phyloP scores from a whole-genome alignment of 2,113 vertebrate genomes.

The Maccullochella peelii region DNA sequence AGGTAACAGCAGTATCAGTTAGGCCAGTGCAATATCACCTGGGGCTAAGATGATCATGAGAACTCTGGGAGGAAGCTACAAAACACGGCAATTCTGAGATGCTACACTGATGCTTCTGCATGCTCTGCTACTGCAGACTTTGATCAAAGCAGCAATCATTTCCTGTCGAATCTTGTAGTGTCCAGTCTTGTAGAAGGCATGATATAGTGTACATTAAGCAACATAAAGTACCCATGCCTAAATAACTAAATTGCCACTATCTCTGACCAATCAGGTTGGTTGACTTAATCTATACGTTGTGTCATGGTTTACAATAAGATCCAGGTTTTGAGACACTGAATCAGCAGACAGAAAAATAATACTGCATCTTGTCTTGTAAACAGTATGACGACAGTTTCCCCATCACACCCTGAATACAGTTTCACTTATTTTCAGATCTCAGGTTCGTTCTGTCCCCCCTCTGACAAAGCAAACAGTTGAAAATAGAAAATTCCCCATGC shows the following conservation, averaged over 20 bases:
- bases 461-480: slow-evolving; percentile 37
- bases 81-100: not conserved
- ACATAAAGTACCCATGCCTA: not conserved
- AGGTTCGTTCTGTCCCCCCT: not conserved
- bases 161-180: not conserved
- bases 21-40: not conserved
- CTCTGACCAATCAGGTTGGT: not conserved
- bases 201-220: not conserved
- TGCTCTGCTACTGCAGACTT: not conserved
- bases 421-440: not conserved
- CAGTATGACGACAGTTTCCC: not conserved
- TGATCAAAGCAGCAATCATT: not conserved
- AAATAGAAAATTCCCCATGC: slow-evolving; percentile 45
- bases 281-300: not conserved
- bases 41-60: not conserved
- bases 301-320: not conserved
- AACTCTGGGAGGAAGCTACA: not conserved
- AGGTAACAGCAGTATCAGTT: not conserved
- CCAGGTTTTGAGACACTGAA: not conserved
- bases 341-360: not conserved
- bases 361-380: not conserved
- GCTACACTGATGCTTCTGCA: not conserved
- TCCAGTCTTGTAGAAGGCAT: not conserved
- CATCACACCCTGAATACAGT: slow-evolving; percentile 9
- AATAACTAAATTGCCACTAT: not conserved